phyloP scores from a whole-genome alignment of 2,888 invertebrate species.

The Acrocyrtus sp. region DNA sequence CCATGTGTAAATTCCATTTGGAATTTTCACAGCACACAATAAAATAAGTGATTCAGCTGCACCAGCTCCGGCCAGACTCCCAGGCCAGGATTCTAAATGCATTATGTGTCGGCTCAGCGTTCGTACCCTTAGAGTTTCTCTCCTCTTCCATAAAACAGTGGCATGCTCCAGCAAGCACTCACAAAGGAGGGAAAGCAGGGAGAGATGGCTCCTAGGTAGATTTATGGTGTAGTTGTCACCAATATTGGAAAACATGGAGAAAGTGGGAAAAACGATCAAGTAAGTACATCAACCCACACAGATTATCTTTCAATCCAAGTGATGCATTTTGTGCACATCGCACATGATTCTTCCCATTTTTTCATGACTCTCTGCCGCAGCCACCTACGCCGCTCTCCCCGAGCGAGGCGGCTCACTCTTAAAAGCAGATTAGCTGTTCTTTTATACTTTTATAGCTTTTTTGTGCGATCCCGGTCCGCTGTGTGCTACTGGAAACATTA shows the following conservation, averaged over 20 bases:
- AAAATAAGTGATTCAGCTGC: constrained; percentile 37
- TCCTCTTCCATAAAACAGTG: constrained; percentile 44
- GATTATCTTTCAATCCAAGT: constrained; percentile 47
- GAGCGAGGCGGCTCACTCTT: constrained; percentile 15
- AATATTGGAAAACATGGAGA: constrained; percentile 21
- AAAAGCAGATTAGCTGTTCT: constrained; percentile 46
- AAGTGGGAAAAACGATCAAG: constrained; percentile 47
- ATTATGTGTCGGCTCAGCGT: not conserved
- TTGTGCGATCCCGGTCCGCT: not conserved
- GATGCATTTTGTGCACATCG: constrained; percentile 40
- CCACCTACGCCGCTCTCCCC: not conserved
- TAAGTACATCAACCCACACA: constrained; percentile 47
- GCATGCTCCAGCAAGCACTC: constrained; percentile 39
- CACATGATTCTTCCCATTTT: constrained; percentile 6
- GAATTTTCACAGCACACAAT: constrained; percentile 25
- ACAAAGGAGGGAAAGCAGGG: constrained; percentile 21
- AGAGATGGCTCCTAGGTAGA: constrained; percentile 22
- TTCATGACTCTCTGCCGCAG: not conserved
- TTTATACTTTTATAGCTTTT: not conserved
- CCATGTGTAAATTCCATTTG: constrained; percentile 34
- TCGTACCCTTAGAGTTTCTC: not conserved
- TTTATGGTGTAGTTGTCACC: constrained; percentile 47
- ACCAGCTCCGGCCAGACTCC: not conserved
- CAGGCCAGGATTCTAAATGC: not conserved
- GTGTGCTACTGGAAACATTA: not conserved